phyloP scores from a whole-genome alignment of 2,113 vertebrate genomes.

The Dipodomys spectabilis region DNA sequence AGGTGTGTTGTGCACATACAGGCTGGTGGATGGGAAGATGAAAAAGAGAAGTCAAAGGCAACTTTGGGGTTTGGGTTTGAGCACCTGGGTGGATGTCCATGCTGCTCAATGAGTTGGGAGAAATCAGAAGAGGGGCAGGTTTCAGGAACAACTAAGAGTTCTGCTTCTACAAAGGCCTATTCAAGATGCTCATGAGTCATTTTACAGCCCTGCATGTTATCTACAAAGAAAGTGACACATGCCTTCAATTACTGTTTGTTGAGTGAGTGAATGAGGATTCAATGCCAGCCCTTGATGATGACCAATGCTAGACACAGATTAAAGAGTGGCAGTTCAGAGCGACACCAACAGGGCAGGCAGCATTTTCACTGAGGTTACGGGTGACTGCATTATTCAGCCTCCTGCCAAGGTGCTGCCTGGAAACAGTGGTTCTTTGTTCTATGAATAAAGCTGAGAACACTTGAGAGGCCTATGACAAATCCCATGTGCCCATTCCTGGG shows the following conservation, averaged over 20 bases:
- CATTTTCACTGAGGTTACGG: neutral
- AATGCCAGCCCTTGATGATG: neutral
- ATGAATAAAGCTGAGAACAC: neutral
- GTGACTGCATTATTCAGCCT: neutral
- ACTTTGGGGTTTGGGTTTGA: neutral
- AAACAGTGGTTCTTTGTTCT: neutral
- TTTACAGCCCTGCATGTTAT: neutral
- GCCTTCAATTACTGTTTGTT: neutral
- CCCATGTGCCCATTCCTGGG: neutral
- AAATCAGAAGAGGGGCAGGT: neutral
- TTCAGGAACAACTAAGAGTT: neutral
- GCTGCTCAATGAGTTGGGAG: neutral
- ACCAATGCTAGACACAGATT: neutral
- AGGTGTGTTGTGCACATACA: neutral
- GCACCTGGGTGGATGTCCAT: neutral
- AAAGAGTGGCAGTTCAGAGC: neutral
- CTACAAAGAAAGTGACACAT: constrained; percentile 1
- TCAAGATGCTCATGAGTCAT: neutral
- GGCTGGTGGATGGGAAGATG: neutral
- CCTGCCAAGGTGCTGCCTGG: neutral
- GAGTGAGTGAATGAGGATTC: neutral
- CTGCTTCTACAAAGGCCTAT: neutral
- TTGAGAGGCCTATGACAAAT: neutral
- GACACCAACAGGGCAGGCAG: neutral
- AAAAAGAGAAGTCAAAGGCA: neutral